Base-by-base conservation (phyloP, 2,797 vertebrate genomes). In the Selene dorsalis region DNA sequence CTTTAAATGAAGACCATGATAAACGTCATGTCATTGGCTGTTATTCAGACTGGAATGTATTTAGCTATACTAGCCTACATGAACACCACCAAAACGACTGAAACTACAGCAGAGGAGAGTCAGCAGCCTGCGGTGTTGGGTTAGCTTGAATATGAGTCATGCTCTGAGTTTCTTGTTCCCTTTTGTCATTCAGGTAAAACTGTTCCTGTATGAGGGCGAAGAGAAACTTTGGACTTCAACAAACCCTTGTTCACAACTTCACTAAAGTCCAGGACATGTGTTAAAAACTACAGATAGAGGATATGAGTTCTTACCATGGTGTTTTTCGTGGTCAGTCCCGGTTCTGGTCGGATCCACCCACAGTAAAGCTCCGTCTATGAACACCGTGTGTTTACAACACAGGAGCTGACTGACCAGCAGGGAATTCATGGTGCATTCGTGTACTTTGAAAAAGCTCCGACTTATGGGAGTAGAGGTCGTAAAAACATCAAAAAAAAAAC, bases 141-240 rank as follows among this genome's bases (percentile, higher is more conserved):
- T 32, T 50, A 41, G 66, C 22, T 73, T 62, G 9, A 84, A 65
- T 8, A 28, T 1, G 7, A 70, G 14, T 22, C 17, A 22, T 1
- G 48, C 5, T 30, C 38, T 52, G 43, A 58, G 52, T 79, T 67
- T 60, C 64, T 77, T 58, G 6, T 10, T 4, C 26, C 45, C 53
- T 65, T 57, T 83, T 59, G 56, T 75, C 56, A 32, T 68, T 68
- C 83, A 86, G 83, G 83, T 87, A 41, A 77, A 88, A 78, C 55
- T 64, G 62, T 60, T 68, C 17, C 72, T 55, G 17, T n/a, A 28
- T 24, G 12, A 6, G 4, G 22, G 68, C 43, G 53, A 70, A 43
- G 67, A 58, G 52, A 69, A 14, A 4, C 50, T 16, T 10, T 48
- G 39, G 14, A 32, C 35, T 59, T 60, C 0, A 55, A 22, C 14